Evolutionary conservation across 2,113 vertebrate species (phyloP).

Genomic region (Laticauda laticaudata): DNA sequence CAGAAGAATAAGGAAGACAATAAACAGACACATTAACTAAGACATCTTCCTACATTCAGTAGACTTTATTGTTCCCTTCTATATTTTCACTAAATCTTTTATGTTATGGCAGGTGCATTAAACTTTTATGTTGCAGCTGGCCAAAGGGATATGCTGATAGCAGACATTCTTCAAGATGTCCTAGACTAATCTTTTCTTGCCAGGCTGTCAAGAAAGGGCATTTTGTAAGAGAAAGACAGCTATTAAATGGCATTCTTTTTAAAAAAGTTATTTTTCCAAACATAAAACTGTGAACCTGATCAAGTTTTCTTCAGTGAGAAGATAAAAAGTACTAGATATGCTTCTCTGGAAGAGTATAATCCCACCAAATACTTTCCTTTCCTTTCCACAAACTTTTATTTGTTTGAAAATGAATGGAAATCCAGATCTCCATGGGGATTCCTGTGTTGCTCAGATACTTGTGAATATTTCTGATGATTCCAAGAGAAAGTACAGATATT

Average conservation of each 20-base stretch:
- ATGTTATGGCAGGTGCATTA: not conserved
- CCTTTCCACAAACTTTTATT: not conserved
- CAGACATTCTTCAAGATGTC: not conserved
- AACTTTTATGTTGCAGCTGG: not conserved
- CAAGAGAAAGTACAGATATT: not conserved
- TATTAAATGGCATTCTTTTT: not conserved
- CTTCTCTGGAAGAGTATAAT: not conserved
- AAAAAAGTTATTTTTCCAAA: not conserved
- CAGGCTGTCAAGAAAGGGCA: not conserved
- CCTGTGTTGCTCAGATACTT: not conserved
- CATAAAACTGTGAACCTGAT: not conserved
- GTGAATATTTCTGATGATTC: not conserved
- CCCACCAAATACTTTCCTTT: not conserved
- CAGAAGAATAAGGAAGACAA: not conserved
- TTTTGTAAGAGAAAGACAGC: not conserved
- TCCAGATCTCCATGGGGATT: not conserved
- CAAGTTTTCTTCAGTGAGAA: not conserved
- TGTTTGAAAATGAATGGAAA: not conserved
- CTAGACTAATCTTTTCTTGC: not conserved
- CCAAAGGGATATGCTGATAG: not conserved
- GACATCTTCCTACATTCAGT: not conserved
- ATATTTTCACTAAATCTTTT: not conserved
- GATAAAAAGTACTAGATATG: not conserved
- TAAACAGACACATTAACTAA: not conserved
- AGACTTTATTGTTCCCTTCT: not conserved